These are phyloP conservation scores for Rhodinocichla rosea DNA, from an alignment of 2,113 vertebrate species.

Conservation along the genomic window DNA sequence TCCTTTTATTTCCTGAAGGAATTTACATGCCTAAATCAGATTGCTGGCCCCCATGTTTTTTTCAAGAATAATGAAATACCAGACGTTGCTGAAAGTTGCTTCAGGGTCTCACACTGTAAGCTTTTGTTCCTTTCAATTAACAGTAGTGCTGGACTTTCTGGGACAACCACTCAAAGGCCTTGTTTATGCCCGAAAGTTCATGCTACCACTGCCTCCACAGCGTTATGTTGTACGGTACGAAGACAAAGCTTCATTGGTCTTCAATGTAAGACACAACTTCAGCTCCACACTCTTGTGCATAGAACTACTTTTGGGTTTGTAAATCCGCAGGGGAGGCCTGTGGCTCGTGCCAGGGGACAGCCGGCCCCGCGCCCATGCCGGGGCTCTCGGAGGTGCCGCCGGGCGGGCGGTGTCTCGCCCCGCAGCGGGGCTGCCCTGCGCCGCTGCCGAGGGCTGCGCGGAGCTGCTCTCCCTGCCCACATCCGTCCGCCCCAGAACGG, in stretches of 20 bases:
- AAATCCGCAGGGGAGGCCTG: not conserved
- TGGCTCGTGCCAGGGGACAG: rapidly evolving
- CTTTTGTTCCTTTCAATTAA: slow-evolving; percentile 13
- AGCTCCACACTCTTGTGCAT: not conserved
- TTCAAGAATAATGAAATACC: not conserved
- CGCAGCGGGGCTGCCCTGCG: not conserved
- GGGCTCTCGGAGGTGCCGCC: not conserved
- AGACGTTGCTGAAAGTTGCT: not conserved
- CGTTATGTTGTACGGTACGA: rapidly evolving
- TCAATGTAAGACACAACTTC: rapidly evolving
- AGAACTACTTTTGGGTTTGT: not conserved
- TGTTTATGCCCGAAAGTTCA: not conserved
- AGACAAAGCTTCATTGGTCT: not conserved
- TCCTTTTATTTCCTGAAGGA: not conserved
- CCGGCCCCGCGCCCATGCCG: not conserved
- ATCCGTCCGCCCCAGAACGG: not conserved
- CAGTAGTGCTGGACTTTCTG: not conserved
- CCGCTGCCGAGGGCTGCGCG: not conserved
- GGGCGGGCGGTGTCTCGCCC: not conserved
- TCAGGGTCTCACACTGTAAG: not conserved
- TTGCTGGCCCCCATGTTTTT: not conserved
- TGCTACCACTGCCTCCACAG: not conserved
- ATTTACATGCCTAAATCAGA: not conserved
- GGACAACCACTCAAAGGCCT: not conserved
- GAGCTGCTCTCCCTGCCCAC: not conserved